Percentiles rank a stretch among this genome's conserved stretches.
phyloP scores from a whole-genome alignment of 1,140 invertebrate species.

The Drosophila pandora region DNA sequence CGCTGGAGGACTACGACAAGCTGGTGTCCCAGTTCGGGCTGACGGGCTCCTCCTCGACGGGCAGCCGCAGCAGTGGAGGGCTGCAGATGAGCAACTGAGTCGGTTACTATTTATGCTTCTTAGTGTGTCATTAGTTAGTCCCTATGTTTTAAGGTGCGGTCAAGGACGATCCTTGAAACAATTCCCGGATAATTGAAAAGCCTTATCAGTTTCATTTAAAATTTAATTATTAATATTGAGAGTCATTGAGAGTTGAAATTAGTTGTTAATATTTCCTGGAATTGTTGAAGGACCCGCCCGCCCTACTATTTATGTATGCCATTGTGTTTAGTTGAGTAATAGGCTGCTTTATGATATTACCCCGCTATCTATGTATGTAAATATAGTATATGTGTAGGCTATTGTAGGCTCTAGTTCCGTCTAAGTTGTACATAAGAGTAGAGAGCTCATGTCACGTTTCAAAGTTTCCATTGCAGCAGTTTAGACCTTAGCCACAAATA shows the following conservation, averaged over 20 bases:
- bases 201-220: no score
- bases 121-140: constrained; percentile 26
- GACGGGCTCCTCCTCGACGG: constrained; percentile 75
- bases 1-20: constrained; percentile 90
- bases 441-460: constrained; percentile 45
- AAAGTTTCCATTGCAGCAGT: constrained; percentile 51
- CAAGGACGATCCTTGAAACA: no score
- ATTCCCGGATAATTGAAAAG: no score
- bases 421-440: constrained; percentile 46
- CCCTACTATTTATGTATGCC: constrained; percentile 38
- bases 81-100: constrained; percentile 75
- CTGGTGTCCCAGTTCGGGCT: constrained; percentile 87
- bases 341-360: constrained; percentile 43
- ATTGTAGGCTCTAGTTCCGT: constrained; percentile 37
- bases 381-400: constrained; percentile 29
- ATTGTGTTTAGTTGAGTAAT: constrained; percentile 47
- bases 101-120: constrained; percentile 4
- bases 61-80: constrained; percentile 76
- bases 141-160: constrained; percentile 31
- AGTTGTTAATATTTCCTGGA: background rate
- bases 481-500: constrained; percentile 30
- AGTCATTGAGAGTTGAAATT: no score
- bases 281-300: constrained; percentile 2
- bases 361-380: constrained; percentile 32
- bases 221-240: no score